Evolutionary conservation across 2,888 invertebrate species (phyloP).

Genomic region (Harpalus rubripes): DNA sequence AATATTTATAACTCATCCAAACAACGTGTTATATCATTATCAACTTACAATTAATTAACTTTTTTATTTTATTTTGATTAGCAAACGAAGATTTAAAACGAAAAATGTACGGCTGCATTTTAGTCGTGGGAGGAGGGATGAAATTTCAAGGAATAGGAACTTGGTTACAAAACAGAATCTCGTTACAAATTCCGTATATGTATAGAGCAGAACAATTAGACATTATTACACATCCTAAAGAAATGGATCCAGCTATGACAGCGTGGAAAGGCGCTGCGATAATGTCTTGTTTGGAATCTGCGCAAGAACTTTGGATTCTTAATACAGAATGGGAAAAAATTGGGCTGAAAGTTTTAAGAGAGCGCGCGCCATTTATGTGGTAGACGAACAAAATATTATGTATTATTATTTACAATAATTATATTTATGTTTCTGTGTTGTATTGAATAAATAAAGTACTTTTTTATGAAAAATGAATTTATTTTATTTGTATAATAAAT

Average conservation of each 20-base stretch:
- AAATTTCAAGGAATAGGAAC: slow-evolving; percentile 91
- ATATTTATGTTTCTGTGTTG: neutral
- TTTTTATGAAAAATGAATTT: neutral
- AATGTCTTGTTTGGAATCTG: slow-evolving; percentile 94
- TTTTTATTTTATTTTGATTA: slow-evolving; percentile 70
- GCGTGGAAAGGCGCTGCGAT: slow-evolving; percentile 97
- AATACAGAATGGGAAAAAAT: slow-evolving; percentile 91
- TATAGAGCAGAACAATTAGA: slow-evolving; percentile 91
- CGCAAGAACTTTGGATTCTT: slow-evolving; percentile 95
- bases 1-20: neutral
- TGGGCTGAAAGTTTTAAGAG: slow-evolving; percentile 91
- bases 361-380: slow-evolving; percentile 95
- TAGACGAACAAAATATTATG: slow-evolving; percentile 72
- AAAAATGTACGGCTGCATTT: slow-evolving; percentile 95
- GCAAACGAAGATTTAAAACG: slow-evolving; percentile 92
- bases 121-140: slow-evolving; percentile 95
- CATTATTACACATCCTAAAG: slow-evolving; percentile 93
- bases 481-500: slow-evolving; percentile 6
- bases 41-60: neutral
- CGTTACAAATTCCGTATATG: slow-evolving; percentile 89
- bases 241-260: slow-evolving; percentile 93
- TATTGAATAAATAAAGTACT: neutral
- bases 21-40: neutral
- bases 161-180: slow-evolving; percentile 93
- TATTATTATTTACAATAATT: neutral